Evolutionary conservation across 2,113 vertebrate species (phyloP), one percentile per base, ranked within the genome.

Genomic region (Mystacornis crossleyi): DNA sequence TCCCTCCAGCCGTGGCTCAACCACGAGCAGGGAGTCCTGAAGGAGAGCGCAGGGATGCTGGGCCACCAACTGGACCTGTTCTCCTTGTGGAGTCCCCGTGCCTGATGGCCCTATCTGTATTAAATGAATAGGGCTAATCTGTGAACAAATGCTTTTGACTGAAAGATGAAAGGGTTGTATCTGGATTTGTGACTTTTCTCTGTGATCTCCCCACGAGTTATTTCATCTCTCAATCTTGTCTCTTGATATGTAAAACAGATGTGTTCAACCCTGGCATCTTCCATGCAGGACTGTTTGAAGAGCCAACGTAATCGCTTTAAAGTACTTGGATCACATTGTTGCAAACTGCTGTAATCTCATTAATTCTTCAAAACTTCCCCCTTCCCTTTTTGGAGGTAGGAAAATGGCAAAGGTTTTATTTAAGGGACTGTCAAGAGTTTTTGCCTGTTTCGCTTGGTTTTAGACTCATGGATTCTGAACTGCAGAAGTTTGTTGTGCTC

Each of bases 391-490:
- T 80, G 75, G 60, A 81, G 55, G 82, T 70, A 86, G 61, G 65
- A 84, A 77, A 80, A 74, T 65, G 43, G 65, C 47, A 73, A 43
- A 93, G 61, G 9, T 62, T 73, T 89, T 91, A 86, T 33, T 80
- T 45, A 77, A 90, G 93, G 69, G 45, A 53, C 58, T 65, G 69
- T n/a, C 47, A 81, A 81, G 28, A 43, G 45, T 84, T 95, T 94
- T 92, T 86, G 26, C 45, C n/a, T 84, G 21, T 65, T 87, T 65
- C 97, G 53, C 90, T 93, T 96, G 53, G 81, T 40, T 96, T 97
- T 85, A 88, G 64, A 50, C 36, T 67, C 47, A 9, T 55, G 75
- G 58, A 40, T 95, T 67, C 71, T 92, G 88, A 96, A 71, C 55
- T 66, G 64, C 72, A 34, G 17, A 77, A 92, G 64, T 96, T 90